Evolutionary conservation across 1,140 invertebrate species (phyloP).

Genomic region (Drosophila subobscura): DNA sequence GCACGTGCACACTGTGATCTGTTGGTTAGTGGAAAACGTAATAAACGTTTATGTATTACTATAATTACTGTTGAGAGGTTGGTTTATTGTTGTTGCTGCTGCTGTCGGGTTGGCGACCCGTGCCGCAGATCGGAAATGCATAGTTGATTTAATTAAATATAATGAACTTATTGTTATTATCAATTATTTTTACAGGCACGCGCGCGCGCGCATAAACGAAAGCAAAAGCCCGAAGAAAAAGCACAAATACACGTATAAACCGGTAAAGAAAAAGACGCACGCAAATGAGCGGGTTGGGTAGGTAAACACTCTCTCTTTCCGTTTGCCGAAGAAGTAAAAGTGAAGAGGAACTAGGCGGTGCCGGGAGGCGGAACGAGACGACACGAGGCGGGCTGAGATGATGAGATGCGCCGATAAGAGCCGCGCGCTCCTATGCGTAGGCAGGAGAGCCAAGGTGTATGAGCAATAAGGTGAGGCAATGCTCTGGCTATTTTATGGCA

Average conservation of each 20-base stretch:
- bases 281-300: slow-evolving; percentile 63
- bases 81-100: slow-evolving; percentile 22
- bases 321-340: slow-evolving; percentile 69
- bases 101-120: slow-evolving; percentile 35
- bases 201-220: slow-evolving; percentile 49
- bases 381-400: not conserved
- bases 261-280: slow-evolving; percentile 63
- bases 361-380: slow-evolving; percentile 25
- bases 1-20: slow-evolving; percentile 23
- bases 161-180: slow-evolving; percentile 70
- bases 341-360: slow-evolving; percentile 42
- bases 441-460: slow-evolving; percentile 1
- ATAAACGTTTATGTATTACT: slow-evolving; percentile 45
- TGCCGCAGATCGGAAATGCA: slow-evolving; percentile 70
- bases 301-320: slow-evolving; percentile 76
- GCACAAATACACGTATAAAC: slow-evolving; percentile 49
- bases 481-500: no score
- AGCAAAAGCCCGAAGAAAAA: slow-evolving; percentile 31
- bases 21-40: slow-evolving; percentile 28
- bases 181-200: slow-evolving; percentile 37
- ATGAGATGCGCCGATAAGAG: slow-evolving; percentile 42
- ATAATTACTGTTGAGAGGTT: no score
- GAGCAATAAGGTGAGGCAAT: no score
- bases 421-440: slow-evolving; percentile 51
- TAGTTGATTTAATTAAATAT: slow-evolving; percentile 74